A percentile compares a stretch with the other conserved stretches of the same genome.
These are phyloP conservation scores for Saccostrea cuccullata DNA, from an alignment of 1,140 invertebrate genomes.

Conservation along the genomic window DNA sequence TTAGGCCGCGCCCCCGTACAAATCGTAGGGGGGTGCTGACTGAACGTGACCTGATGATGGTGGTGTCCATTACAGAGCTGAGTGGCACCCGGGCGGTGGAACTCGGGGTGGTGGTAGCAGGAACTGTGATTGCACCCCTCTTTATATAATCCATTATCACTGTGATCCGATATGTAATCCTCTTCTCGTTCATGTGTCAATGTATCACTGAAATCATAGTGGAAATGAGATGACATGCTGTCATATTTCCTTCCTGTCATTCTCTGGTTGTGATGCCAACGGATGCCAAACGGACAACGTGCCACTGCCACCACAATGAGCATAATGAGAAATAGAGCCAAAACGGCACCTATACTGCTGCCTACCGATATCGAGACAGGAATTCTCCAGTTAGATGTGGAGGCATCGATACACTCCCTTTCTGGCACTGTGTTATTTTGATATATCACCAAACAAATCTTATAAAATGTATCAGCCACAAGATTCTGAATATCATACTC, in stretches of 20 bases:
- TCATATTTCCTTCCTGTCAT: slow-evolving; percentile 68
- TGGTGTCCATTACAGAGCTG: slow-evolving; percentile 25
- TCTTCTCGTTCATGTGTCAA: slow-evolving; percentile 69
- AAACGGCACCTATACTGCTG: slow-evolving; percentile 73
- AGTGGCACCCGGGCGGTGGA: neutral
- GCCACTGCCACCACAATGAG: slow-evolving; percentile 70
- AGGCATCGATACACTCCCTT: slow-evolving; percentile 71
- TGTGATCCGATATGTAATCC: slow-evolving; percentile 61
- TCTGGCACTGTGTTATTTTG: slow-evolving; percentile 63
- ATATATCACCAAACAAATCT: slow-evolving; percentile 72
- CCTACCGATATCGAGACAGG: slow-evolving; percentile 76
- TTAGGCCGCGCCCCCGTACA: slow-evolving; percentile 41
- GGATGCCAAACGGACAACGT: slow-evolving; percentile 64
- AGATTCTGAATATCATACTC: slow-evolving; percentile 70
- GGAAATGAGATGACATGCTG: slow-evolving; percentile 72
- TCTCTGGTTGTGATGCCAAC: slow-evolving; percentile 62
- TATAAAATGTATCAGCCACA: slow-evolving; percentile 74
- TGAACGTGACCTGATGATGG: slow-evolving; percentile 32
- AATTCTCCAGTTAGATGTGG: slow-evolving; percentile 73
- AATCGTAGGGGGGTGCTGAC: neutral
- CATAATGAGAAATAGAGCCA: slow-evolving; percentile 74
- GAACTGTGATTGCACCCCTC: neutral
- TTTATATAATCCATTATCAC: slow-evolving; percentile 48
- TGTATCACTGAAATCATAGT: slow-evolving; percentile 72
- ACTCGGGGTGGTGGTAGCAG: neutral